Evolutionary conservation across 2,888 invertebrate species (phyloP), one percentile per base, ranked within the genome.

Genomic region (Agrypnus murinus): DNA sequence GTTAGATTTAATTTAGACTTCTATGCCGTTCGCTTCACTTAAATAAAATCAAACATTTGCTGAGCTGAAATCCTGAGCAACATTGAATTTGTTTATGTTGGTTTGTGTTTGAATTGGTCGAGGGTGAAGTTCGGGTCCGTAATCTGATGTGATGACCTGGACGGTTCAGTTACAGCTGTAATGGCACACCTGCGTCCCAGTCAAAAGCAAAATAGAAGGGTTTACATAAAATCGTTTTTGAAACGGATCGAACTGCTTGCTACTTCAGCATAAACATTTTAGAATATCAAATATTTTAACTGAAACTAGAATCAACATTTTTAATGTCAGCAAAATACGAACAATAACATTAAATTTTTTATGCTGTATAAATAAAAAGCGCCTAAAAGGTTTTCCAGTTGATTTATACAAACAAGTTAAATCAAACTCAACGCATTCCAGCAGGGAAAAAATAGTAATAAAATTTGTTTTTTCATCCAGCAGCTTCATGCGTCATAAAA

Each of bases 81-180:
- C 38, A 31, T n/a, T 40, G 60, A 55, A 67, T 67, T 66, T 67
- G 60, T 67, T 67, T 67, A 60, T 67, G 67, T 50, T 59, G 43
- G 65, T 64, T 43, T 45, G 32, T 38, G 19, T 40, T 62, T 60
- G 48, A 60, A 55, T 67, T 46, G 50, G 48, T 62, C 53, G 67
- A 40, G 62, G 67, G 67, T 62, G 60, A 67, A 67, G 67, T 67
- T 60, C 60, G 67, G 60, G 60, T 67, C 48, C 40, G 71, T 72
- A 74, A 75, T 75, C 71, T 69, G 67, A 66, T 70, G 68, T 67
- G 76, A 74, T 76, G 72, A 74, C 73, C 71, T 73, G 68, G 65
- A 72, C 74, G 72, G 72, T 71, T 72, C 72, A 70, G 73, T 65
- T 73, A 71, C 72, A 75, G 63, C 65, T 65, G 73, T 70, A 70